Conservation (phyloP, 1,140 invertebrate genomes). For the Globodera ellingtonae region DNA sequence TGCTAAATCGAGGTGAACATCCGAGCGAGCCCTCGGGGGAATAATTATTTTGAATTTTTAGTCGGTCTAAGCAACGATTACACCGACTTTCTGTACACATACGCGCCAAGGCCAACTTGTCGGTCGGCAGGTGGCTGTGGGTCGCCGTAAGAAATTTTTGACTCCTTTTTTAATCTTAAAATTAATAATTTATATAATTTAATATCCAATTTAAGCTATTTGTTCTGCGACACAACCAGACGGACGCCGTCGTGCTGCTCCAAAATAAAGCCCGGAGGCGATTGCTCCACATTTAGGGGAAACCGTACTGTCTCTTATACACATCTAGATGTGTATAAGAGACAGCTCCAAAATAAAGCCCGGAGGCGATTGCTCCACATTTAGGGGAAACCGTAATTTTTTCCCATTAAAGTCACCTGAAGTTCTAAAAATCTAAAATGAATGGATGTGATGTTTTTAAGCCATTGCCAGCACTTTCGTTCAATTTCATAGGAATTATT, state of each 20-base stretch:
- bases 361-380: constrained; percentile 42
- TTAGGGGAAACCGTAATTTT: neutral
- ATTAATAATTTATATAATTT: neutral
- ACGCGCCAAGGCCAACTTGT: constrained; percentile 58
- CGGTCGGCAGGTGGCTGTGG: constrained; percentile 83
- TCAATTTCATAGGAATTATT: no score
- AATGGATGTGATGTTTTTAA: no score
- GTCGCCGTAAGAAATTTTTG: constrained; percentile 61
- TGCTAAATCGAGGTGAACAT: constrained; percentile 39
- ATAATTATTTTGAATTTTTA: constrained; percentile 29
- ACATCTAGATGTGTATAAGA: no score
- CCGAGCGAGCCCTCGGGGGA: constrained; percentile 31
- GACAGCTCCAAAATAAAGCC: constrained; percentile 54
- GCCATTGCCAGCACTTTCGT: no score
- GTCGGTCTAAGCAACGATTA: constrained; percentile 61
- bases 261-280: constrained; percentile 55
- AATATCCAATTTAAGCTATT: constrained; percentile 36
- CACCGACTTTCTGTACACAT: constrained; percentile 62
- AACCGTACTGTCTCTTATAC: no score
- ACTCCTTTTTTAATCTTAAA: neutral
- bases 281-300: constrained; percentile 22
- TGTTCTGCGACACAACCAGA: constrained; percentile 58
- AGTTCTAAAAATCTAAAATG: no score
- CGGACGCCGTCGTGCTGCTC: constrained; percentile 53
- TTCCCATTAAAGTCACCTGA: neutral